phyloP scores from a whole-genome alignment of 2,113 vertebrate species.

The Cynoglossus semilaevis region DNA sequence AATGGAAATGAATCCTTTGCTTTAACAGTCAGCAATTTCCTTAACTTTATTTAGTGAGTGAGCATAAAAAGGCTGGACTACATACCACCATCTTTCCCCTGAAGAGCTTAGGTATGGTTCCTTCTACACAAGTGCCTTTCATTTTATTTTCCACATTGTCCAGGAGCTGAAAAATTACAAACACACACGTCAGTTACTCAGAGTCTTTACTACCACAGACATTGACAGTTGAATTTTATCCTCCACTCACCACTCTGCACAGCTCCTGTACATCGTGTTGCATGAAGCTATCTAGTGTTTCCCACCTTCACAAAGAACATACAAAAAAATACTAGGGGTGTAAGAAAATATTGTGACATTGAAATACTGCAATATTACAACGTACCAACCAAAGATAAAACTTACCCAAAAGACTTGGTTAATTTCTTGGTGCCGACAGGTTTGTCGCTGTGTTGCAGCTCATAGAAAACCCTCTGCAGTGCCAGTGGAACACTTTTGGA shows the following conservation, averaged over 20 bases:
- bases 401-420: slow-evolving; percentile 96
- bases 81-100: slow-evolving; percentile 99
- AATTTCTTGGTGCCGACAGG: slow-evolving; percentile 98
- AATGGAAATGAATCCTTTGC: no score
- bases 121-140: slow-evolving; percentile 99
- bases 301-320: slow-evolving; percentile 83
- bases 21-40: no score
- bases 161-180: slow-evolving; percentile 84
- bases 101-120: slow-evolving; percentile 98
- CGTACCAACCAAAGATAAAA: not conserved
- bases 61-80: not conserved
- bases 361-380: no score
- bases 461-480: slow-evolving; percentile 97
- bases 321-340: not conserved
- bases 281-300: slow-evolving; percentile 99
- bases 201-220: not conserved
- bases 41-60: no score
- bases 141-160: slow-evolving; percentile 99
- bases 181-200: not conserved
- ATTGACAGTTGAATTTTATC: not conserved
- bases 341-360: no score
- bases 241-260: slow-evolving; percentile 94
- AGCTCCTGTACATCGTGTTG: slow-evolving; percentile 98
- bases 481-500: slow-evolving; percentile 98
- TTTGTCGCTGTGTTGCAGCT: slow-evolving; percentile 98